phyloP scores from a whole-genome alignment of 2,888 invertebrate genomes.

The Agriotes lineatus region DNA sequence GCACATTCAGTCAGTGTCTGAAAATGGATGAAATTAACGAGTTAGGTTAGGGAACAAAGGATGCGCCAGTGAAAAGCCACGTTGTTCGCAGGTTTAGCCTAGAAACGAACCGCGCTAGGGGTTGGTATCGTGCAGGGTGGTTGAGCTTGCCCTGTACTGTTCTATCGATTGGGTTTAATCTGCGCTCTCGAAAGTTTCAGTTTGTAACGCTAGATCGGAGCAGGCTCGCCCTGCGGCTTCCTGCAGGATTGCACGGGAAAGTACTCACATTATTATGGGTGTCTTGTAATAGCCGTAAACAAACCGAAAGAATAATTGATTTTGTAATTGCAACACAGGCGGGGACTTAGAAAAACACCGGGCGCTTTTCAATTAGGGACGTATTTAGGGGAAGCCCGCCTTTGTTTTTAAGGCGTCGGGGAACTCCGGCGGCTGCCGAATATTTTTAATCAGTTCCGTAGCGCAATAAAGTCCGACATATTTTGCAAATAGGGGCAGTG shows the following conservation, averaged over 20 bases:
- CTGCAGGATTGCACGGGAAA: not conserved
- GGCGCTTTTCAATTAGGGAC: not conserved
- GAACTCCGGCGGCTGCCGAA: not conserved
- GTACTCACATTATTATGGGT: not conserved
- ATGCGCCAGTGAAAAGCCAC: too few relatives aligned
- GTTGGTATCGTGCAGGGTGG: conserved; percentile 23
- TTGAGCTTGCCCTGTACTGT: conserved; percentile 45
- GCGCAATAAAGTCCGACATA: conserved; percentile 10
- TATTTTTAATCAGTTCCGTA: not conserved
- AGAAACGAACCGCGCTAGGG: conserved; percentile 36
- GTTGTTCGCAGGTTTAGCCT: conserved; percentile 25
- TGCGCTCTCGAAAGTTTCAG: conserved; percentile 35
- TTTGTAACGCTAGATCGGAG: conserved; percentile 47
- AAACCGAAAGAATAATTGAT: not conserved
- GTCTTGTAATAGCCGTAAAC: conserved; percentile 6
- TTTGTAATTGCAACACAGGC: not conserved
- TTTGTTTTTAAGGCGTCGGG: not conserved
- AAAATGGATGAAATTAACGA: too few relatives aligned
- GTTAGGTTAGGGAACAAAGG: not conserved
- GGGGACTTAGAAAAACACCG: not conserved
- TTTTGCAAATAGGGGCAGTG: conserved; percentile 25
- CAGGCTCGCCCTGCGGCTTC: conserved; percentile 13
- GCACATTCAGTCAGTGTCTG: too few relatives aligned
- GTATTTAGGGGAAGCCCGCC: not conserved
- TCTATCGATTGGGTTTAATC: conserved; percentile 49